These are phyloP conservation scores for Sminthurinus signatus DNA, from an alignment of 1,140 invertebrate genomes.

Conservation along the genomic window DNA sequence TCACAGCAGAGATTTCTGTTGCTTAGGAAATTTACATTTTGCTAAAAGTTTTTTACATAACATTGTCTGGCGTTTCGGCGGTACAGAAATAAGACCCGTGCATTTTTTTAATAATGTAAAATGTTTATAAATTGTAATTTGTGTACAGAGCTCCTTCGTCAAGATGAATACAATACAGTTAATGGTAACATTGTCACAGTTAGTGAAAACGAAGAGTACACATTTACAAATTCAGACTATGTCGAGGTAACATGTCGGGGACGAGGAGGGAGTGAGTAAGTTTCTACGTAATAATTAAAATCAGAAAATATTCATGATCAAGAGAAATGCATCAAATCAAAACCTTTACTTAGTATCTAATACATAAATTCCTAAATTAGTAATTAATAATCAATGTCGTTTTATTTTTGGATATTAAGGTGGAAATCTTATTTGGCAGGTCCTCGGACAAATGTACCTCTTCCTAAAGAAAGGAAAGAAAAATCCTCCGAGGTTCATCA, in stretches of 20 bases:
- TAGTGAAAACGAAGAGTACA: background rate
- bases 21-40: background rate
- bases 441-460: slow-evolving; percentile 4
- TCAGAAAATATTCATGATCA: slow-evolving; percentile 57
- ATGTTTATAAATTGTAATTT: background rate
- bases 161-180: slow-evolving; percentile 3
- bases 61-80: no score
- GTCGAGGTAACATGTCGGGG: slow-evolving; percentile 1
- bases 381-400: background rate
- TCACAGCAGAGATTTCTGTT: background rate
- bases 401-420: background rate
- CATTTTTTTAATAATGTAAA: background rate
- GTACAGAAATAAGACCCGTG: no score
- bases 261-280: slow-evolving; percentile 49
- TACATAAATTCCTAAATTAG: background rate
- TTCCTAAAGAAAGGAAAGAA: background rate
- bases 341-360: background rate
- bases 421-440: slow-evolving; percentile 20
- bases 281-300: slow-evolving; percentile 52
- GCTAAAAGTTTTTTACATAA: background rate
- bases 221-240: slow-evolving; percentile 2
- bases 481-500: slow-evolving; percentile 40
- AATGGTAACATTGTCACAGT: background rate
- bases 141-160: slow-evolving; percentile 3
- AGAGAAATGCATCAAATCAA: slow-evolving; percentile 52